A percentile compares a stretch with the other conserved stretches of the same genome.
Evolutionary conservation across 2,888 invertebrate genomes (phyloP).

Genomic region (Ectemnius continuus): DNA sequence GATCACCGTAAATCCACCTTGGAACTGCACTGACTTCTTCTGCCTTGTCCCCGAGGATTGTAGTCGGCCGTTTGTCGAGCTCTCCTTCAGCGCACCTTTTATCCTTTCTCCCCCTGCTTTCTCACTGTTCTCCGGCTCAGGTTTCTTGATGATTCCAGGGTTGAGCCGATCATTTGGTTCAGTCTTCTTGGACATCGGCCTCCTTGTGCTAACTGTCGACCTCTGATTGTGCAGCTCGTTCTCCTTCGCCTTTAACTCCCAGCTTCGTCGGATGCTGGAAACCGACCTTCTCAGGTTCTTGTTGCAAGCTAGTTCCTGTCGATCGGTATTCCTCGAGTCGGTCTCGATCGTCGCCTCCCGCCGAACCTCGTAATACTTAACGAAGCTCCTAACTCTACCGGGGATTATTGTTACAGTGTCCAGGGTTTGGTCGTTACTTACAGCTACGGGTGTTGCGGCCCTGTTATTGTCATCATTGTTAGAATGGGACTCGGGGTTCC

Average conservation of each 20-base stretch:
- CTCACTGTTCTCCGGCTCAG: not conserved
- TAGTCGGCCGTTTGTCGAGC: constrained; percentile 3
- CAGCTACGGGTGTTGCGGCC: constrained; percentile 71
- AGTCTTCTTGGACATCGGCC: not conserved
- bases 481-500: constrained; percentile 60
- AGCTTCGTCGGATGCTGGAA: constrained; percentile 35
- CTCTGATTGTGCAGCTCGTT: not conserved
- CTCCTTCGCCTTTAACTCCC: constrained; percentile 33
- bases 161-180: constrained; percentile 1
- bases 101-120: not conserved
- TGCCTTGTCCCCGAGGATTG: constrained; percentile 45
- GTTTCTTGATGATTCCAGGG: not conserved
- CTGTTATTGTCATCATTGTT: constrained; percentile 75
- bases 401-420: constrained; percentile 69
- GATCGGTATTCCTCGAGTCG: constrained; percentile 67
- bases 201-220: not conserved
- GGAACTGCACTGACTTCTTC: constrained; percentile 70
- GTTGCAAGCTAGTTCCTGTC: constrained; percentile 47
- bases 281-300: constrained; percentile 34
- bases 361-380: constrained; percentile 73
- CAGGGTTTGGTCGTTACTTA: constrained; percentile 73
- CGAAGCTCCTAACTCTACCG: constrained; percentile 75
- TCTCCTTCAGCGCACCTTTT: not conserved
- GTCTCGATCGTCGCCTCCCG: constrained; percentile 55
- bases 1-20: constrained; percentile 56